Base-by-base conservation (phyloP, 2,797 vertebrate species). In the Sphaeramia orbicularis region DNA sequence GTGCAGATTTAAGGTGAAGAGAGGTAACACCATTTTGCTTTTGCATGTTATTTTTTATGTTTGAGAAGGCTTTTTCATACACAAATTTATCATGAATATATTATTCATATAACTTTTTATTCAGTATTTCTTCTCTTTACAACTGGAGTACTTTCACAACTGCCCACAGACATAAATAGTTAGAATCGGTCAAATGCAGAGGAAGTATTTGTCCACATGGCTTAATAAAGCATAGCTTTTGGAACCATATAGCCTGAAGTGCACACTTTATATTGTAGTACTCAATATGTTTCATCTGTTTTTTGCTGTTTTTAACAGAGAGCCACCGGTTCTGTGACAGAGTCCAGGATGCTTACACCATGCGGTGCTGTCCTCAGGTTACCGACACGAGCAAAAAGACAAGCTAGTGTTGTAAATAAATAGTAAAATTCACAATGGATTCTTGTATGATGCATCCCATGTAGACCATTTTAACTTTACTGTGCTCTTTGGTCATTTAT, bases 341-440 rank as follows among this genome's bases (percentile, higher is more conserved):
- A 59, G 97, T 99, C 55, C 98, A 99, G 89, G 98, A 99, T 0
- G 97, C 98, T 0, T 99, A 99, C 70, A 99, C 98, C 5, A 92
- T 99, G 92, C 95, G 98, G 47, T 99, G 98, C 84, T 99, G 98
- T 80, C 98, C 98, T 76, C 98, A 99, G 97, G 98, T 99, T 93
- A 88, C 65, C 60, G 21, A 24, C 5, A 5, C 5, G 21, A 24
- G 21, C 21, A 24, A 24, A 24, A 24, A 24, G 2, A 24, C 5
- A 2, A 24, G 21, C 21, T 24, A 24, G 21, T 24, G 21, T 24
- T 24, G 21, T 5, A 24, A 24, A 24, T 24, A 40, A 38, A 24
- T 47, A 8, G 32, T 24, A 37, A 30, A 21, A n/a, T n/a, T 24
- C 41, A 16, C 45, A 44, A 18, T 48, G 15, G 10, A 49, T 51